Conservation (phyloP, 2,888 invertebrate species). For the Tenthredo scrophulariae region DNA sequence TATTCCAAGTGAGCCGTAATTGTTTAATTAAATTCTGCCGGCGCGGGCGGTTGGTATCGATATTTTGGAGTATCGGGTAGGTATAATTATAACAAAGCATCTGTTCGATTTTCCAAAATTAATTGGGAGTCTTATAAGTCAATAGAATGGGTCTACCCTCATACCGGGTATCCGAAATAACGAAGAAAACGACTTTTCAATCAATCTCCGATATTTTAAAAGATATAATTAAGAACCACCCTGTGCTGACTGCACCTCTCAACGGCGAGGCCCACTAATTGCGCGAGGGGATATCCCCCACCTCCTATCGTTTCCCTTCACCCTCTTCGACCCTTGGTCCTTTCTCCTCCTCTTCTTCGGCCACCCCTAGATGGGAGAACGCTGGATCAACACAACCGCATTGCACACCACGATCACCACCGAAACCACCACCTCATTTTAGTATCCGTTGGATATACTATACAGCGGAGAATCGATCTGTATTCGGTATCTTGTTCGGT, state of each 20-base stretch:
- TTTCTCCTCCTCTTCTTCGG: conserved; percentile 4
- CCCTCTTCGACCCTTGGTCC: conserved; percentile 11
- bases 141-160: conserved; percentile 11
- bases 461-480: conserved; percentile 15
- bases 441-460: neutral
- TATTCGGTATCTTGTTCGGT: neutral
- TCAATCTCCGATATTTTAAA: conserved; percentile 75
- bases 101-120: conserved; percentile 36
- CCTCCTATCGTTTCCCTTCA: neutral
- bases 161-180: conserved; percentile 68
- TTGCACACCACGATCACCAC: conserved; percentile 43
- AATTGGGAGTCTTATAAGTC: conserved; percentile 44
- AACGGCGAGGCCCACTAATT: conserved; percentile 68
- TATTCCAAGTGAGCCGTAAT: conserved; percentile 48
- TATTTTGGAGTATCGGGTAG: conserved; percentile 48
- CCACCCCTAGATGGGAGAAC: neutral
- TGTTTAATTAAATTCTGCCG: conserved; percentile 60
- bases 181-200: conserved; percentile 74
- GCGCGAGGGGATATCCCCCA: conserved; percentile 60
- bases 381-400: conserved; percentile 45
- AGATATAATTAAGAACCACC: conserved; percentile 72
- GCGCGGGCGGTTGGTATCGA: conserved; percentile 41
- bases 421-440: conserved; percentile 27
- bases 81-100: conserved; percentile 56
- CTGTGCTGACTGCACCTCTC: conserved; percentile 57